phyloP scores from a whole-genome alignment of 2,797 vertebrate genomes.

The Gymnocypris eckloni region DNA sequence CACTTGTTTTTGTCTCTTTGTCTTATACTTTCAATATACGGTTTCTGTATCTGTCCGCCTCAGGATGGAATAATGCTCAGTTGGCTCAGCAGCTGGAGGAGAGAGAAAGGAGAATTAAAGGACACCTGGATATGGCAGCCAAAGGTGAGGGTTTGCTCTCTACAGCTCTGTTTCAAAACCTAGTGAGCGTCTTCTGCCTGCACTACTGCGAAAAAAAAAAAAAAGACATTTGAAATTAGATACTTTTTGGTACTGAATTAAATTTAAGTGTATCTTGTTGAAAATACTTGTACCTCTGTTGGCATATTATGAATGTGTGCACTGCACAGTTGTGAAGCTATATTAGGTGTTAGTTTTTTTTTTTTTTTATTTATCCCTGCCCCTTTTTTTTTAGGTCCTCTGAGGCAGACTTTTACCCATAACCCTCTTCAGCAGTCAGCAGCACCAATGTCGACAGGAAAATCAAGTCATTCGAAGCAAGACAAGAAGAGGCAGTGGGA shows the following conservation, averaged over 20 bases:
- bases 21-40: background rate
- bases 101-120: constrained; percentile 83
- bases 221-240: no score
- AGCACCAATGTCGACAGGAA: constrained; percentile 58
- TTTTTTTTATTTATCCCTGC: constrained; percentile 25
- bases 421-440: constrained; percentile 82
- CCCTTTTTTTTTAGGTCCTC: constrained; percentile 73
- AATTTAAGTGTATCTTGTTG: background rate
- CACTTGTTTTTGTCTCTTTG: no score
- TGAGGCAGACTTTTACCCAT: constrained; percentile 87
- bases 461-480: constrained; percentile 64
- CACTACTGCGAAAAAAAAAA: background rate
- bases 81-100: constrained; percentile 81
- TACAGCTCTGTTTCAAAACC: background rate
- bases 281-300: background rate
- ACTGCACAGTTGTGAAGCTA: background rate
- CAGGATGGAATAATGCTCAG: constrained; percentile 89
- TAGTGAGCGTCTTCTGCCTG: background rate
- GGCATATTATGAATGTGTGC: background rate
- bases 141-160: constrained; percentile 76
- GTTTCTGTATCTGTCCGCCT: constrained; percentile 38
- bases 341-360: background rate
- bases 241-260: background rate
- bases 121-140: constrained; percentile 84
- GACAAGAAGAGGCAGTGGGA: constrained; percentile 75